These are phyloP conservation scores for Actinia equina DNA, from an alignment of 64 coral and sea anemone genomes.

Conservation along the genomic window DNA sequence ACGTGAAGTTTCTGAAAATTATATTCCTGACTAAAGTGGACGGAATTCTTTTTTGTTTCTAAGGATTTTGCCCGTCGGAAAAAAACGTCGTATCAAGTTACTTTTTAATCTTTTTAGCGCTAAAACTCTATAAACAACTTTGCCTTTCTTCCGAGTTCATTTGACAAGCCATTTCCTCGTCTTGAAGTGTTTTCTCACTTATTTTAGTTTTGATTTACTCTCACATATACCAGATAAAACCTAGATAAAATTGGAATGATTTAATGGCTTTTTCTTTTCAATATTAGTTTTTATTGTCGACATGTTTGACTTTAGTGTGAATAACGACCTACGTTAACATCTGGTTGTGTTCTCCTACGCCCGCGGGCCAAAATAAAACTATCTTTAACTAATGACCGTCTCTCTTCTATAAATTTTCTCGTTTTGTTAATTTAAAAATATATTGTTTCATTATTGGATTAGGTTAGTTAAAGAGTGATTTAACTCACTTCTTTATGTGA, in stretches of 20 bases:
- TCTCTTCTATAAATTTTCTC: background rate
- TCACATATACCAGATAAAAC: background rate
- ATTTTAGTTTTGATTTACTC: background rate
- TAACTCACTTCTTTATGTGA: background rate
- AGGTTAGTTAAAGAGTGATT: background rate
- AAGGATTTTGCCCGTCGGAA: background rate
- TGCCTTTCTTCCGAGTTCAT: background rate
- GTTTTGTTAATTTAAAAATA: background rate
- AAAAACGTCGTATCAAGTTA: background rate
- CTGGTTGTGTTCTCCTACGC: too few relatives aligned
- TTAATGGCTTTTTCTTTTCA: slow-evolving; percentile 1
- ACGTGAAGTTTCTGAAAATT: too few relatives aligned
- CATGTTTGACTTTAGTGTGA: background rate
- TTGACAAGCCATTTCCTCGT: background rate
- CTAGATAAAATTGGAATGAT: background rate
- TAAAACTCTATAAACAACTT: background rate
- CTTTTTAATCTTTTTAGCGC: background rate
- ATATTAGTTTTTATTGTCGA: slow-evolving; percentile 9
- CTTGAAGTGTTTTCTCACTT: background rate
- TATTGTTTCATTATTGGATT: background rate
- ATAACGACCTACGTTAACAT: background rate
- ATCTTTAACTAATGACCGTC: too few relatives aligned
- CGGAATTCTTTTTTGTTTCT: background rate
- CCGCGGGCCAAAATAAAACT: too few relatives aligned
- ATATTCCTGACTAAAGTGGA: too few relatives aligned